Evolutionary conservation across 2,888 invertebrate genomes (phyloP), one percentile per base, ranked within the genome.

Genomic region (Harpagoxenus sublaevis): DNA sequence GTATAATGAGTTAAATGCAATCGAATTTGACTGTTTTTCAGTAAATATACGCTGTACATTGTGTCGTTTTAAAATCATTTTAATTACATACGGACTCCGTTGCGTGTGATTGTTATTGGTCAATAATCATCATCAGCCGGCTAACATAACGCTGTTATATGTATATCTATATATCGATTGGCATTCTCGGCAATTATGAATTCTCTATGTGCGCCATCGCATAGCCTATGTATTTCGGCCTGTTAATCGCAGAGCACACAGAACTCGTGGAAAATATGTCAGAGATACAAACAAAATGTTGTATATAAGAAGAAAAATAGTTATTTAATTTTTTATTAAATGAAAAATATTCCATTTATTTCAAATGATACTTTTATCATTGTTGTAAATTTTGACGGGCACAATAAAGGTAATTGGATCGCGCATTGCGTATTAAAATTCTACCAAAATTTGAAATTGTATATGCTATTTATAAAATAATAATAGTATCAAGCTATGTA

Each of bases 131-230:
- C 89, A 89, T 90, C 83, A 89, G 85, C 84, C 78, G 57, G 86
- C 87, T 90, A 86, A 83, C 90, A 84, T 85, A 86, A 75, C 88
- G 60, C 74, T 84, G 68, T 62, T 31, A 75, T 84, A 66, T 77
- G 92, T 31, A 75, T 84, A 66, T 77, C 91, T 31, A 75, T 84
- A 66, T 77, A 91, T 91, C 85, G 90, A 92, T 91, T 86, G 87
- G 82, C 87, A 87, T 86, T 89, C 84, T 83, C 77, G 81, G 87
- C 90, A 91, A 91, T 91, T 92, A 91, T 87, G 84, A 66, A 88
- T 89, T 92, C 87, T 90, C 83, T 78, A 84, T 83, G 68, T 77
- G 84, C 62, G 18, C 35, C 65, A 42, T 53, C 39, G 18, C 45
- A n/a, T 79, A 77, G 86, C 68, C 53, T 78, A 68, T 42, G 39